Conservation (phyloP, 2,888 invertebrate species). For the Dasysyrphus albostriatus region DNA sequence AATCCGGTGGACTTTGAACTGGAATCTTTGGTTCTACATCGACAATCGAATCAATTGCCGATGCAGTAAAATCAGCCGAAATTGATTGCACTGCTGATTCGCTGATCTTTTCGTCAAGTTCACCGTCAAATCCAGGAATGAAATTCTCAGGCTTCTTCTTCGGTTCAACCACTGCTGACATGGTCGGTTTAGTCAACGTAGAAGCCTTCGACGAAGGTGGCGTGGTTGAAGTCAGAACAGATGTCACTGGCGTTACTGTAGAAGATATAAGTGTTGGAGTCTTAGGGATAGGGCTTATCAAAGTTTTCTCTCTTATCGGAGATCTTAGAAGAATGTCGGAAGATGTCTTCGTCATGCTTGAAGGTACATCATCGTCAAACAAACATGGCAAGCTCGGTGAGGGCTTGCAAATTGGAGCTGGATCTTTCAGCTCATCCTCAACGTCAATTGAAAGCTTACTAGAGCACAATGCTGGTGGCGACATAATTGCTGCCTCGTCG, state of each 20-base stretch:
- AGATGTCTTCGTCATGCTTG: constrained; percentile 70
- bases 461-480: constrained; percentile 79
- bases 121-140: constrained; percentile 88
- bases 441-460: constrained; percentile 81
- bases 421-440: constrained; percentile 81
- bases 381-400: constrained; percentile 87
- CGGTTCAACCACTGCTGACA: constrained; percentile 77
- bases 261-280: constrained; percentile 84
- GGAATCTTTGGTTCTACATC: constrained; percentile 82
- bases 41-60: constrained; percentile 81
- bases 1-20: constrained; percentile 83
- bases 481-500: constrained; percentile 72
- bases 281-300: constrained; percentile 86
- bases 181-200: constrained; percentile 77
- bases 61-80: constrained; percentile 85
- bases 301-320: constrained; percentile 80
- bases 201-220: constrained; percentile 66
- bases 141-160: constrained; percentile 86
- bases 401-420: constrained; percentile 84
- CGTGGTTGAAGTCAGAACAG: constrained; percentile 37
- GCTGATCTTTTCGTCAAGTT: constrained; percentile 89
- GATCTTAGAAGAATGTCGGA: constrained; percentile 80
- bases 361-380: constrained; percentile 86
- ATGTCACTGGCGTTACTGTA: constrained; percentile 76
- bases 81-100: constrained; percentile 93